Evolutionary conservation across 2,888 invertebrate genomes (phyloP), one percentile per base, ranked within the genome.

Genomic region (Lamellibrachia columna): DNA sequence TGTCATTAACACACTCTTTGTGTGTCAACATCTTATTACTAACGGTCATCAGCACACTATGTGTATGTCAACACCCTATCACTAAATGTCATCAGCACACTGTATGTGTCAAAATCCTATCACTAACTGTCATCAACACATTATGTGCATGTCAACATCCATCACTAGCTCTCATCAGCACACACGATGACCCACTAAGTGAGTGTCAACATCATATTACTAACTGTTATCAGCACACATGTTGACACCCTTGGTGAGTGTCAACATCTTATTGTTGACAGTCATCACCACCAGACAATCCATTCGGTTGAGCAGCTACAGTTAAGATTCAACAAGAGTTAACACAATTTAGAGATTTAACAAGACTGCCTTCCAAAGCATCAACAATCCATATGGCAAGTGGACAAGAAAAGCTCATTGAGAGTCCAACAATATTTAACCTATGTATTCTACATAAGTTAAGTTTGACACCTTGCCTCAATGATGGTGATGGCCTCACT

Each of bases 121-220:
- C 15, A 22, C 11, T 60, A 60, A 15, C 9, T 60, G 60, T 60
- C 60, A 60, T 9, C 60, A 60, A 4, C 60, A 60, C 9, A 9
- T 55, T 55, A 55, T 40, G 40, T 40, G 40, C 40, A 40, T 40
- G 40, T 40, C 40, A 40, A 40, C 97, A 98, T 15, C 97, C 99
- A 91, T 99, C 98, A 91, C 98, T 99, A 95, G 98, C 98, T 94
- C 98, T 98, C 94, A 98, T 98, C 94, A 98, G 98, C 94, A 98
- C 98, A 4, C 98, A 98, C 94, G 98, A 98, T 94, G 99, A 99
- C 97, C 99, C 99, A 11, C 98, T 99, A 11, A 97, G 97, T 97
- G 95, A 60, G 15, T 60, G 60, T 60, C 60, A 22, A 15, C 11
- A 60, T 9, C 60, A 60, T 3, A 60, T 15, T 60, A 8, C 15